Base-by-base conservation (phyloP, 37 sponge, comb jelly and placozoan species). In the Cladorhizidae sp. region DNA sequence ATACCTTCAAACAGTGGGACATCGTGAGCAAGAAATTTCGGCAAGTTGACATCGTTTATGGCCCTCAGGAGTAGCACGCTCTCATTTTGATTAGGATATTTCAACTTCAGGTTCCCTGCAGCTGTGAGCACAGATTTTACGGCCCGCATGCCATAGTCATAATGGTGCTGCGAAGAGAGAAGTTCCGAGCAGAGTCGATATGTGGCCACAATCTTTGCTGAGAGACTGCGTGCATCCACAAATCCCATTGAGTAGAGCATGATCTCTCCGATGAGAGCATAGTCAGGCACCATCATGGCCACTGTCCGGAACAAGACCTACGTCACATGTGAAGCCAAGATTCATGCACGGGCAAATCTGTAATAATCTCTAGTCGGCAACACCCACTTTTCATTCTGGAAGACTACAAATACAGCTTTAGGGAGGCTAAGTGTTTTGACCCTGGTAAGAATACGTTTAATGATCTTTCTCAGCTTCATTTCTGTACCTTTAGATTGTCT, bases 241-340 rank as follows among this genome's bases (percentile, higher is more conserved):
- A 97, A 97, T 7, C 98, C 98, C 95, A 97, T 93, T n/a, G 98
- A 97, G 77, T 97, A 97, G 65, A 97, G 85, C 83, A 93, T 87
- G 83, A 97, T 97, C 90, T 97, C 98, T 58, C 98, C 98, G 76
- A 97, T 97, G 62, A 97, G 86, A 22, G 91, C 98, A 77, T 97
- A 97, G 80, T 97, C 95, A 37, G 98, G 98, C 0, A 97, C 98
- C 98, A 97, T 97, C 98, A 97, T 97, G 54, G 98, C 98, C 42
- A 97, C 98, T 40, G 95, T 97, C 21, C 98, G 88, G 73, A 94
- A 94, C 65, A 94, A 84, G 29, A 94, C 95, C 94, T 93, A 50
- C 0, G 37, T 12, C 2, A 23, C 22, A 64, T 57, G 36, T 31
- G 18, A 8, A 69, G 29, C 40, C 29, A 12, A 40, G 12, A 69